A percentile compares a stretch with the other conserved stretches of the same genome.
These are phyloP conservation scores for Podabrus alpinus DNA, from an alignment of 2,888 invertebrate species.

Conservation along the genomic window DNA sequence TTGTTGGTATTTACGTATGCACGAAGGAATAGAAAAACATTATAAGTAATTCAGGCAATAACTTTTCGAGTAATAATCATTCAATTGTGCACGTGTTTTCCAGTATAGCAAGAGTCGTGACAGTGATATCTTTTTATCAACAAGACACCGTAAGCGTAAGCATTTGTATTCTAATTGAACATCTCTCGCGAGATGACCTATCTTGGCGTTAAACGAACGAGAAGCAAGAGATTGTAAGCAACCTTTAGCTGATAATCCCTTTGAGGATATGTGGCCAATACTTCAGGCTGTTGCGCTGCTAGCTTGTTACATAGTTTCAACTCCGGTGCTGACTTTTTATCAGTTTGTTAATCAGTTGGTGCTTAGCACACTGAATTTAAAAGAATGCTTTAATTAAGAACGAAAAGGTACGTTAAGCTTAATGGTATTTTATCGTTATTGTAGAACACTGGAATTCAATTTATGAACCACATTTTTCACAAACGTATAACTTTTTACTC, in stretches of 20 bases:
- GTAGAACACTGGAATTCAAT: not conserved
- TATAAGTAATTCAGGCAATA: not conserved
- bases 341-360: conserved; percentile 39
- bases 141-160: conserved; percentile 34
- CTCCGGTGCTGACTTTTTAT: conserved; percentile 33
- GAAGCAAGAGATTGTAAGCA: conserved; percentile 1
- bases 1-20: not conserved
- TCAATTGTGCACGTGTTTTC: not conserved
- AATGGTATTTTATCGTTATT: conserved; percentile 1
- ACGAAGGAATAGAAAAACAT: not conserved
- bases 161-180: conserved; percentile 42
- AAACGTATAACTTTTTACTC: not conserved
- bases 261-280: conserved; percentile 4
- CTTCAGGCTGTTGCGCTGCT: conserved; percentile 15
- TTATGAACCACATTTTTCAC: not conserved
- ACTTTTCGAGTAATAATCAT: conserved; percentile 28
- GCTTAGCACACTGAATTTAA: conserved; percentile 6
- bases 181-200: conserved; percentile 5
- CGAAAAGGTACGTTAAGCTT: conserved; percentile 3
- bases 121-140: conserved; percentile 39
- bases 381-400: conserved; percentile 20
- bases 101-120: conserved; percentile 2
- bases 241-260: not conserved
- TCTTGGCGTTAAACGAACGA: conserved; percentile 8
- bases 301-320: conserved; percentile 38